Evolutionary conservation across 2,113 vertebrate genomes (phyloP).

Genomic region (Semnornis frantzii): DNA sequence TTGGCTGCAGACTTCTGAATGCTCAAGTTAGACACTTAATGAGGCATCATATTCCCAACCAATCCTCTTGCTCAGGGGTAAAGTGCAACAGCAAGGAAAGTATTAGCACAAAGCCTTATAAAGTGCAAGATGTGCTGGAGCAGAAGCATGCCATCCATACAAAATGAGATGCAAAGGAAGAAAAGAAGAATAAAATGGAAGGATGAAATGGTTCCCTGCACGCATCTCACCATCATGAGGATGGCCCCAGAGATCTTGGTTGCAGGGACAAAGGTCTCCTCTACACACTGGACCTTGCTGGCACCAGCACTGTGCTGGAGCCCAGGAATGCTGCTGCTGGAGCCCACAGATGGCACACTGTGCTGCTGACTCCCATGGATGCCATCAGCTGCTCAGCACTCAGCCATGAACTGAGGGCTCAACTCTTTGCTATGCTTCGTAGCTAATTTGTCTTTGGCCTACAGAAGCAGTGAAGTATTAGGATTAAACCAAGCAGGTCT

Average conservation of each 20-base stretch:
- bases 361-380: not conserved
- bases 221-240: accelerated
- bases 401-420: not conserved
- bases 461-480: not conserved
- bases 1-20: not conserved
- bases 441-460: not conserved
- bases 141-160: not conserved
- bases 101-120: not conserved
- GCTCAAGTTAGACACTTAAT: not conserved
- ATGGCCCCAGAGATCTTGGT: not conserved
- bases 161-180: not conserved
- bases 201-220: not conserved
- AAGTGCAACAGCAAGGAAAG: not conserved
- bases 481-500: not conserved
- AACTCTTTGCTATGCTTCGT: not conserved
- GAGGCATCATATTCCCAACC: not conserved
- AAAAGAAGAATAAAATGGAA: not conserved
- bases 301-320: not conserved
- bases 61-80: not conserved
- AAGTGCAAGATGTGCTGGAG: not conserved
- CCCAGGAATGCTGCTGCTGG: not conserved
- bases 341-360: not conserved
- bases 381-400: not conserved
- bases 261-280: not conserved
- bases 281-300: accelerated